Base-by-base conservation (phyloP, 2,888 invertebrate genomes). In the Pheosia tremula region DNA sequence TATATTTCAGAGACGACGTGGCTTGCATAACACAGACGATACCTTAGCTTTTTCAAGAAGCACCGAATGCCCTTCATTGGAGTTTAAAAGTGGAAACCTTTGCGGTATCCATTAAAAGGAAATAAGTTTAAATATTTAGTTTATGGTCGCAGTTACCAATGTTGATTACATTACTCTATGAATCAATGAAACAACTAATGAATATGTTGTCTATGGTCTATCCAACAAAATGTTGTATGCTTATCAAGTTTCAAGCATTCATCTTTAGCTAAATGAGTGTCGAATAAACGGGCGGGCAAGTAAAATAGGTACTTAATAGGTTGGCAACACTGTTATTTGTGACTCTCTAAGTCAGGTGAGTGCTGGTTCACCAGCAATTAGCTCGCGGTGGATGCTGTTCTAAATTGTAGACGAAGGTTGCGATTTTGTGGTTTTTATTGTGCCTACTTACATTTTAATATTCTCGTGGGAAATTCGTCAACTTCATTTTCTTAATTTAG, bases 361-460 rank as follows among this genome's bases (percentile, higher is more conserved):
- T 36, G 24, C 10, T 36, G 45, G 75, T 73, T 73, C 66, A 69
- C 73, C 69, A 72, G 68, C 81, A 85, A 85, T 85, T 84, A 84
- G 69, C 62, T 62, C 59, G 63, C 62, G 59, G 68, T 70, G 71
- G 72, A 64, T 57, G 67, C 70, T 77, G 75, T 66, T 80, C 80
- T 83, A 78, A 82, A 82, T 81, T 79, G 83, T 77, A 83, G 72
- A 84, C 79, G 79, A 81, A 83, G 81, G 80, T 72, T 76, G 71
- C 57, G 73, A 66, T 74, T 69, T 69, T 77, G 79, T 64, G 81
- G 79, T 80, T 78, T 66, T 78, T 71, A 74, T 74, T 69, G 73
- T 64, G 24, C 24, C 24, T 24, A 75, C 74, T 72, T 73, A 73
- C 66, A 80, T 79, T 79, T 81, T 72, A 74, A 78, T 79, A 71